Evolutionary conservation across 2,797 vertebrate species (phyloP).

Genomic region (Sebastes elongatus): DNA sequence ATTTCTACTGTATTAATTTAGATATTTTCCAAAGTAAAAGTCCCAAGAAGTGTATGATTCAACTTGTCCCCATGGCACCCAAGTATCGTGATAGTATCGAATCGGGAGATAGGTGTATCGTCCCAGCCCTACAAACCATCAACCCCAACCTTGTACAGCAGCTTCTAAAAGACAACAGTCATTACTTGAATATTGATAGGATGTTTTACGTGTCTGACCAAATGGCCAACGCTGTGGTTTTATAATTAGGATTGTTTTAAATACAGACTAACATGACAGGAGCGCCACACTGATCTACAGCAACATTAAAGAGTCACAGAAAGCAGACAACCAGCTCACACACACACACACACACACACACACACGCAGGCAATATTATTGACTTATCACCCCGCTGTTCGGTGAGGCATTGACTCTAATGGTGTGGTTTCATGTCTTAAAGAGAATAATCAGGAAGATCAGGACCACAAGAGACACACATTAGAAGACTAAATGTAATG

Average conservation of each 20-base stretch:
- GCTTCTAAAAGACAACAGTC: background rate
- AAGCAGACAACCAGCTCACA: background rate
- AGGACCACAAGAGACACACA: background rate
- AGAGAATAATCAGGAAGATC: conserved; percentile 1
- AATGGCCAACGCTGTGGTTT: no score
- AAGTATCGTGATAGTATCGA: no score
- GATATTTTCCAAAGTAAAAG: no score
- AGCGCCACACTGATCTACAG: background rate
- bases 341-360: no score
- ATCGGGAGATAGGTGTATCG: no score
- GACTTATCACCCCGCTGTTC: background rate
- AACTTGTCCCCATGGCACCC: no score
- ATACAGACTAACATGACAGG: no score
- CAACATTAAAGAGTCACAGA: background rate
- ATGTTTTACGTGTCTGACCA: background rate
- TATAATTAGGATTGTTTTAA: no score
- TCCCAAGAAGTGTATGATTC: no score
- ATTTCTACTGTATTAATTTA: no score
- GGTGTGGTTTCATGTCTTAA: background rate
- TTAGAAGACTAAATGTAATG: conserved; percentile 1
- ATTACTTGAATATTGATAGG: background rate
- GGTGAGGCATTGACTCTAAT: background rate
- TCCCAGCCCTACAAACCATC: background rate
- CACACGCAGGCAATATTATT: background rate
- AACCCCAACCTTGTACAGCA: background rate